Conservation (phyloP, 1,140 invertebrate species). For the Piezodorus guildinii region DNA sequence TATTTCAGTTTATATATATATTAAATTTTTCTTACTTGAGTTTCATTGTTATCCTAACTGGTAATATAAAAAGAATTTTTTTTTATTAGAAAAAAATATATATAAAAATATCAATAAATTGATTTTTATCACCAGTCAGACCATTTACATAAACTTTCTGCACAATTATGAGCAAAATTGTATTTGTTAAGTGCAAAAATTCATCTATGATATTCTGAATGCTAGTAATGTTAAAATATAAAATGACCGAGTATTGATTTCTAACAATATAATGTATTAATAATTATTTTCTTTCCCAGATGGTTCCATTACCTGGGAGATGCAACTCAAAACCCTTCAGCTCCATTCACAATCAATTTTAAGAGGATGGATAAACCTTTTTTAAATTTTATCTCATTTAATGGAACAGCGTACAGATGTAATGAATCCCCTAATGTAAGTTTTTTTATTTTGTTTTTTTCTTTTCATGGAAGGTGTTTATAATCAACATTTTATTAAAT, state of each 20-base stretch:
- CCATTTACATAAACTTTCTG: no score
- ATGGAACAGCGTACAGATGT: conserved; percentile 53
- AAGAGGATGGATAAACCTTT: conserved; percentile 36
- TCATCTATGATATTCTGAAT: no score
- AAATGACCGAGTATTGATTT: background rate
- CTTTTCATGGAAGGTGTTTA: background rate
- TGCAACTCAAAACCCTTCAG: conserved; percentile 42
- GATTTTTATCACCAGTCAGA: no score
- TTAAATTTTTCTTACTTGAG: no score
- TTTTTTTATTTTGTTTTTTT: background rate
- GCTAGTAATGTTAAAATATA: no score
- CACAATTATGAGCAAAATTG: no score
- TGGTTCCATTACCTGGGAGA: conserved; percentile 70
- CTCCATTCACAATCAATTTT: conserved; percentile 77
- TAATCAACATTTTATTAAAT: background rate
- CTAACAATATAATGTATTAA: background rate
- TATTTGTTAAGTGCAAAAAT: no score
- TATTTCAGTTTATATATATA: no score
- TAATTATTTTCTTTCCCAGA: conserved; percentile 29
- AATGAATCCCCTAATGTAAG: conserved; percentile 34
- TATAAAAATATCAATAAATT: no score
- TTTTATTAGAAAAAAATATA: background rate
- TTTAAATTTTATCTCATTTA: conserved; percentile 43
- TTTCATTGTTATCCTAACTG: no score
- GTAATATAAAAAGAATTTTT: no score